Percentiles rank a stretch among this genome's conserved stretches.
Evolutionary conservation across 1,140 invertebrate genomes (phyloP).

Genomic region (Panagrolaimus sp.): DNA sequence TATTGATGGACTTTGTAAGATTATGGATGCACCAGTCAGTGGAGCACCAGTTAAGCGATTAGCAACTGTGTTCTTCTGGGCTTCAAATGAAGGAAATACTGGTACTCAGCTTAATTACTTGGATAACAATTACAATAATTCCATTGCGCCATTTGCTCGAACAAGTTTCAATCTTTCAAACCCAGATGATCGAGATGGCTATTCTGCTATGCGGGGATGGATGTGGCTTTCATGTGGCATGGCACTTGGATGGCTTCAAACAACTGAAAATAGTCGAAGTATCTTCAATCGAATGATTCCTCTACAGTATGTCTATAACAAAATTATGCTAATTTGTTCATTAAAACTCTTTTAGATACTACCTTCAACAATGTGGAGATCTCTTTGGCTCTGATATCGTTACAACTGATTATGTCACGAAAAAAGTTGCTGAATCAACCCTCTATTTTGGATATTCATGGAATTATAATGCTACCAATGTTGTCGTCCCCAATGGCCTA

Average conservation of each 20-base stretch:
- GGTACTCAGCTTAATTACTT: too few relatives aligned
- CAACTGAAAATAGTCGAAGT: conserved; percentile 21
- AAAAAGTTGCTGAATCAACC: conserved; percentile 15
- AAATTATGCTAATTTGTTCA: too few relatives aligned
- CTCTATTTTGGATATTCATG: conserved; percentile 19
- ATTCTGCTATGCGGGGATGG: conserved; percentile 26
- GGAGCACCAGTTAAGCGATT: not conserved
- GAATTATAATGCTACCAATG: conserved; percentile 43
- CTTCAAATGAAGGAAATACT: not conserved
- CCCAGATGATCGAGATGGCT: not conserved
- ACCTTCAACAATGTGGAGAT: not conserved
- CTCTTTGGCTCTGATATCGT: not conserved
- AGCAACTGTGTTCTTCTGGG: not conserved
- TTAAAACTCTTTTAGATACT: too few relatives aligned
- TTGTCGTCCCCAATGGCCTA: conserved; percentile 47
- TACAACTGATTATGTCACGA: not conserved
- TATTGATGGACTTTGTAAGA: not conserved
- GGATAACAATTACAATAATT: too few relatives aligned
- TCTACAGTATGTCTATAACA: conserved; percentile 7
- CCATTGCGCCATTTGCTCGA: not conserved
- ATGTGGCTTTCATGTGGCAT: conserved; percentile 31
- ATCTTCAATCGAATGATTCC: conserved; percentile 23
- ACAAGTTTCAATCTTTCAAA: not conserved
- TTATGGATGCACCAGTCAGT: conserved; percentile 45
- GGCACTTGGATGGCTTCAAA: conserved; percentile 37